Percentiles rank a stretch among this genome's conserved stretches.
Evolutionary conservation across 2,888 invertebrate species (phyloP).

Genomic region (Drosophila anceps): DNA sequence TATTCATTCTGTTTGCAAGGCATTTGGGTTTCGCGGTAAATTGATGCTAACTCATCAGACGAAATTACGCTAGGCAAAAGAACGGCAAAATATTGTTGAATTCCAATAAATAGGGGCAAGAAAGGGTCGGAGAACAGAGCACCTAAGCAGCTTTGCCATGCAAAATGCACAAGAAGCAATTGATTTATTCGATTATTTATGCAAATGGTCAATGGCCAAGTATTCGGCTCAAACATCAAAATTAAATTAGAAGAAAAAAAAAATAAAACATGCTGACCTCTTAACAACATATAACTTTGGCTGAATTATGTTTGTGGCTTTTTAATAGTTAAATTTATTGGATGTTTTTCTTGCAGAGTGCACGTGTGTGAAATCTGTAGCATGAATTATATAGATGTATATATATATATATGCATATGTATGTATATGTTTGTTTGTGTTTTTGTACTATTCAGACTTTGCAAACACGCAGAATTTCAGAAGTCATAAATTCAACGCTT

Average conservation of each 20-base stretch:
- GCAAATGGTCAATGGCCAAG: conserved; percentile 27
- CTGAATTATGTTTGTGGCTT: conserved; percentile 63
- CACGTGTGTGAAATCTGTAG: conserved; percentile 56
- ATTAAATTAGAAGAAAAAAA: conserved; percentile 58
- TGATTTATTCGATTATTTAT: conserved; percentile 53
- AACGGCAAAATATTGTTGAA: background rate
- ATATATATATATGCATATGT: conserved; percentile 25
- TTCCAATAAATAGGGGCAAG: conserved; percentile 16
- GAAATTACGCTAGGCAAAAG: background rate
- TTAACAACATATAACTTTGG: conserved; percentile 46
- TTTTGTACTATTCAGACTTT: conserved; percentile 45
- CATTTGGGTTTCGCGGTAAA: background rate
- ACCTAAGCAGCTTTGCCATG: conserved; percentile 69
- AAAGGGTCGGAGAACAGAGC: conserved; percentile 32
- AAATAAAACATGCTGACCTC: conserved; percentile 41
- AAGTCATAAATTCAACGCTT: conserved; percentile 74
- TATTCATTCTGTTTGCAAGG: background rate
- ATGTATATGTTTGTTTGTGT: conserved; percentile 30
- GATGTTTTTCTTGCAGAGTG: conserved; percentile 32
- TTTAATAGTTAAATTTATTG: conserved; percentile 70
- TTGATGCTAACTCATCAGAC: conserved; percentile 3
- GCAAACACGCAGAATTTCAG: conserved; percentile 69
- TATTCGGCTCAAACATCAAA: conserved; percentile 38
- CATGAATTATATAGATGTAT: conserved; percentile 34
- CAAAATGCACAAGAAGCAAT: conserved; percentile 34